Evolutionary conservation across 2,797 vertebrate genomes (phyloP).

Genomic region (Aeoliscus strigatus): DNA sequence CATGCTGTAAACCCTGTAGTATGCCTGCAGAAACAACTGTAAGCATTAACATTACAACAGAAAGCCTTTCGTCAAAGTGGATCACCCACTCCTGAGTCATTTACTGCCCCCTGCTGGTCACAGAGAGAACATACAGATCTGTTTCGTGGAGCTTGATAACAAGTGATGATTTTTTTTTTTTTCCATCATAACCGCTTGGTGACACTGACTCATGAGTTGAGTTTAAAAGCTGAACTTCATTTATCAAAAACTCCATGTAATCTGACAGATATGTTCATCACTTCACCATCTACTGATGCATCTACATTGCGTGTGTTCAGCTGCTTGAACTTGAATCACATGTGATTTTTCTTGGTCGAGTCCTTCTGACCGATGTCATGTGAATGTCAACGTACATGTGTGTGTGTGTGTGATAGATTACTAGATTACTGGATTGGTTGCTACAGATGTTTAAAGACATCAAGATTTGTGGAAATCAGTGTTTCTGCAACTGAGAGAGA

Average conservation of each 20-base stretch:
- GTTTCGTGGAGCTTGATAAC: background rate
- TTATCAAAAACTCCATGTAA: too few species aligned
- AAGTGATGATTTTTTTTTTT: background rate
- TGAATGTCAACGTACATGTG: slow-evolving; percentile 17
- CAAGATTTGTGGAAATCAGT: slow-evolving; percentile 6
- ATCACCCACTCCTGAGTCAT: background rate
- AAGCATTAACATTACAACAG: too few species aligned
- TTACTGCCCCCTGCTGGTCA: slow-evolving; percentile 39
- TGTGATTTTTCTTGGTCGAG: too few species aligned
- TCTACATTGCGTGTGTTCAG: too few species aligned
- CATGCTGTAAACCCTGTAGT: too few species aligned
- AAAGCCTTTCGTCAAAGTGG: background rate
- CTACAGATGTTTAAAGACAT: slow-evolving; percentile 40
- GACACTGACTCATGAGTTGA: background rate
- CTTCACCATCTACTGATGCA: too few species aligned
- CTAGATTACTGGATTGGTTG: slow-evolving; percentile 8
- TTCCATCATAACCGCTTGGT: background rate
- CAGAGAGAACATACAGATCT: background rate
- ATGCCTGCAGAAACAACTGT: too few species aligned
- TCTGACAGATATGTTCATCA: too few species aligned
- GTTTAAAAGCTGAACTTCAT: too few species aligned
- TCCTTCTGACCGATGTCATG: slow-evolving; percentile 3
- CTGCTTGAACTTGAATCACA: too few species aligned
- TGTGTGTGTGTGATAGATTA: slow-evolving; percentile 26
- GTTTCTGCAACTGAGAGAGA: background rate